Percentiles rank a stretch among this genome's conserved stretches.
phyloP scores from a whole-genome alignment of 2,888 invertebrate genomes.

The Tinea trinotella region DNA sequence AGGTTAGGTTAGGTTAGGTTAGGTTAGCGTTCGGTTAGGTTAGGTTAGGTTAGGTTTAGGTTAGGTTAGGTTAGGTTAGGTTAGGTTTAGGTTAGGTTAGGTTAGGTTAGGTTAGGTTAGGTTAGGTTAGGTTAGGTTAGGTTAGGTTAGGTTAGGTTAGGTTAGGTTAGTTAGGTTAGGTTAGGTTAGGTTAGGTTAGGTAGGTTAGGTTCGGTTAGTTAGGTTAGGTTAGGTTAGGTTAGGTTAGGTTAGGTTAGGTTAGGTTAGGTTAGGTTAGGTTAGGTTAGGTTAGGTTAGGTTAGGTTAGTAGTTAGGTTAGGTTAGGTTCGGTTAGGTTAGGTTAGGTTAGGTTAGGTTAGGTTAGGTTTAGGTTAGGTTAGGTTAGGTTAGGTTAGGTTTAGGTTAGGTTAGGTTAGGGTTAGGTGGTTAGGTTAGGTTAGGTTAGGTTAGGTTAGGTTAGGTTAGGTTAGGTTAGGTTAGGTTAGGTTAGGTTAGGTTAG shows the following conservation, averaged over 20 bases:
- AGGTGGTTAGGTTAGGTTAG: slow-evolving; percentile 23
- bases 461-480: slow-evolving; percentile 24
- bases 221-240: slow-evolving; percentile 19
- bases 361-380: slow-evolving; percentile 20
- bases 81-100: slow-evolving; percentile 22
- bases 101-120: slow-evolving; percentile 22
- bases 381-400: slow-evolving; percentile 5
- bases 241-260: slow-evolving; percentile 19
- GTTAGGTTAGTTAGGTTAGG: slow-evolving; percentile 22
- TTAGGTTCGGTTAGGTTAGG: slow-evolving; percentile 24
- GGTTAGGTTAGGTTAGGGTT: slow-evolving; percentile 17
- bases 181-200: slow-evolving; percentile 21
- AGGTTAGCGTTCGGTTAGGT: slow-evolving; percentile 17
- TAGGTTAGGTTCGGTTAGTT: slow-evolving; percentile 20
- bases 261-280: slow-evolving; percentile 21
- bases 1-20: slow-evolving; percentile 20
- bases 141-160: slow-evolving; percentile 22
- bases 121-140: slow-evolving; percentile 22
- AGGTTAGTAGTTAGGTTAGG: slow-evolving; percentile 24
- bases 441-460: slow-evolving; percentile 24
- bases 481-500: slow-evolving; percentile 21
- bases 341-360: slow-evolving; percentile 24
- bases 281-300: slow-evolving; percentile 23
- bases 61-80: slow-evolving; percentile 22
- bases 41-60: slow-evolving; percentile 22